Evolutionary conservation across 2,113 vertebrate genomes (phyloP), one percentile per base, ranked within the genome.

Genomic region (Equus przewalskii): DNA sequence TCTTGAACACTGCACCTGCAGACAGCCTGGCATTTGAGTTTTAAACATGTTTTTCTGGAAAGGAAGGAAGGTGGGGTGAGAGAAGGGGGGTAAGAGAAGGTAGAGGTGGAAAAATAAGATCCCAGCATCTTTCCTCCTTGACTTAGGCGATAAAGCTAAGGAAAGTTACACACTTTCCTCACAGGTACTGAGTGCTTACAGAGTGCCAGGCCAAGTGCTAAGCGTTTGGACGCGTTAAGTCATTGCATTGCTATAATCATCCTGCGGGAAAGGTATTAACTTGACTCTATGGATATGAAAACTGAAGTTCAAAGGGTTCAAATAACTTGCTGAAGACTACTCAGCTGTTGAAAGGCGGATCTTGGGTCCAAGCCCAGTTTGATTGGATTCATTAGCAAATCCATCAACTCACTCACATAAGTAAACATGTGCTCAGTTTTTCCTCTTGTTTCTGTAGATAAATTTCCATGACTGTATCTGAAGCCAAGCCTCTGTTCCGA

Each of bases 11-110:
- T 36, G 79, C 64, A 95, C 96, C 89, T 97, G 95, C 75, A 81
- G 80, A 87, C 64, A 95, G 90, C 72, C 49, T 95, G 96, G 89
- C 75, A 95, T 94, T 95, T 94, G 82, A 76, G 56, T 85, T 88
- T 96, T 75, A 94, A 91, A 95, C 58, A 76, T 81, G 69, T 65
- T 84, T 58, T 96, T 96, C 91, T 44, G 15, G 67, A 49, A 91
- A 91, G 46, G n/a, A 72, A 91, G 44, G n/a, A 73, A 95, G 54
- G 65, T 41, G 13, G 6, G 12, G n/a, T 51, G 49, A 91, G 21
- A 83, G 44, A 78, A 87, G 8, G 5, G 11, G 33, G 21, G 15
- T 49, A 22, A 85, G 84, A 89, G 72, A 82, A 67, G 82, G 28
- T 19, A 78, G 51, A 84, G 26, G 51, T 79, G 30, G 67, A 69